These are phyloP conservation scores for Rhodeus uyekii DNA, from an alignment of 2,797 vertebrate genomes.

Conservation along the genomic window DNA sequence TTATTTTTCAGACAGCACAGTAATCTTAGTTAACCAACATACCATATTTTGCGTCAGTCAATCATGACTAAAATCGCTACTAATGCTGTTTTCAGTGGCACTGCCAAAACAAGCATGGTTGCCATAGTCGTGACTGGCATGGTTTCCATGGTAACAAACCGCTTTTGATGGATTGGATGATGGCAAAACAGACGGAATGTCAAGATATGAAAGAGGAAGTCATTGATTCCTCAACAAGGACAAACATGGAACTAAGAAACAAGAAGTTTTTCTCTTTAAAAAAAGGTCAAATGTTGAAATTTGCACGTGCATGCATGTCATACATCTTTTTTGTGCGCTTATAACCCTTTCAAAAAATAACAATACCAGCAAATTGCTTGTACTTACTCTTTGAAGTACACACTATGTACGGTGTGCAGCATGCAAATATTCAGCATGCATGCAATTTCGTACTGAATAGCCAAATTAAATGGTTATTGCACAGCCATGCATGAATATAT, in stretches of 20 bases:
- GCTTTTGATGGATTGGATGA: constrained; percentile 1
- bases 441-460: not conserved
- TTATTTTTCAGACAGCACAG: not conserved
- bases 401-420: not conserved
- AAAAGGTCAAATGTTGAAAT: not conserved
- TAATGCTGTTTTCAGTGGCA: not conserved
- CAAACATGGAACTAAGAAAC: constrained; percentile 29
- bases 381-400: not conserved
- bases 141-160: not conserved
- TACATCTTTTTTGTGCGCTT: not conserved
- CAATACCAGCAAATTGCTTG: not conserved
- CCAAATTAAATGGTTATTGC: not conserved
- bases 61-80: not conserved
- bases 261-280: not conserved
- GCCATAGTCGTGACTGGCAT: constrained; percentile 6
- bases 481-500: not conserved
- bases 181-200: not conserved
- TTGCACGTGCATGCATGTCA: not conserved
- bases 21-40: too few species aligned
- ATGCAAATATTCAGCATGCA: not conserved
- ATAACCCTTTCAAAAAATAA: not conserved
- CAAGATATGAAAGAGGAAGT: constrained; percentile 29
- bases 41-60: not conserved
- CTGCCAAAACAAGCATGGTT: constrained; percentile 7
- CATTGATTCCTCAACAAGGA: not conserved